Percentiles rank a stretch among this genome's conserved stretches.
Evolutionary conservation across 2,888 invertebrate genomes (phyloP).

Genomic region (Hetaerina titia): DNA sequence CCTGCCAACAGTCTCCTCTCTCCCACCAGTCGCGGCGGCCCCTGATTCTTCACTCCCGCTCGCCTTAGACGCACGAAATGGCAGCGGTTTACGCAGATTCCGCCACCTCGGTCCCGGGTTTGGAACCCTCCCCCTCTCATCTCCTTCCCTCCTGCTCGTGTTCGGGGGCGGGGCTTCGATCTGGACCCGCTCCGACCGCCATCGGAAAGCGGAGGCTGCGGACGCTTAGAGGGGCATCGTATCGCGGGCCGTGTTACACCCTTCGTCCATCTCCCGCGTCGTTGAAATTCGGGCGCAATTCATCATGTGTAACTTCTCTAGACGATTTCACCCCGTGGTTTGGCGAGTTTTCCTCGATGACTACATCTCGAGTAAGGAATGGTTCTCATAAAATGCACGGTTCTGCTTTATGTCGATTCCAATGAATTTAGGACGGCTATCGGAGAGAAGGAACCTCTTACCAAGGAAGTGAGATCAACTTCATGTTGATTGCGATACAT

Average conservation of each 20-base stretch:
- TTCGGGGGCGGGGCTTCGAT: too few relatives aligned
- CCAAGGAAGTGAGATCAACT: neutral
- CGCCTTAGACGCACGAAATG: neutral
- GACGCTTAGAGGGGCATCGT: too few relatives aligned
- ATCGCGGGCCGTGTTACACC: too few relatives aligned
- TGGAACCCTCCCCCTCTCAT: neutral
- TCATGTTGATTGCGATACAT: neutral
- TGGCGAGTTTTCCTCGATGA: neutral
- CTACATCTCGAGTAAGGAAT: neutral
- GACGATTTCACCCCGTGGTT: neutral
- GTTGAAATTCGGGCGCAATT: neutral
- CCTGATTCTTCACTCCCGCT: neutral
- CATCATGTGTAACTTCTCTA: neutral
- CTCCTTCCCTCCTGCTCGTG: too few relatives aligned
- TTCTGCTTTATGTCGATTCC: neutral
- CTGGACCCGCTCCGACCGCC: too few relatives aligned
- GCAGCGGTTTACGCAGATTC: constrained; percentile 8
- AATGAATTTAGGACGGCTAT: neutral
- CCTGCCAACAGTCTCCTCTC: neutral
- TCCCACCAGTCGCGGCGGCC: too few relatives aligned
- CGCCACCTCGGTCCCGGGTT: neutral
- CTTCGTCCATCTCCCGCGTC: neutral
- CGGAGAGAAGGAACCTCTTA: neutral
- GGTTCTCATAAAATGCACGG: neutral
- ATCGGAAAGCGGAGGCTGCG: too few relatives aligned